Evolutionary conservation across 2,888 invertebrate species (phyloP), one percentile per base, ranked within the genome.

Genomic region (Phengaris arion): DNA sequence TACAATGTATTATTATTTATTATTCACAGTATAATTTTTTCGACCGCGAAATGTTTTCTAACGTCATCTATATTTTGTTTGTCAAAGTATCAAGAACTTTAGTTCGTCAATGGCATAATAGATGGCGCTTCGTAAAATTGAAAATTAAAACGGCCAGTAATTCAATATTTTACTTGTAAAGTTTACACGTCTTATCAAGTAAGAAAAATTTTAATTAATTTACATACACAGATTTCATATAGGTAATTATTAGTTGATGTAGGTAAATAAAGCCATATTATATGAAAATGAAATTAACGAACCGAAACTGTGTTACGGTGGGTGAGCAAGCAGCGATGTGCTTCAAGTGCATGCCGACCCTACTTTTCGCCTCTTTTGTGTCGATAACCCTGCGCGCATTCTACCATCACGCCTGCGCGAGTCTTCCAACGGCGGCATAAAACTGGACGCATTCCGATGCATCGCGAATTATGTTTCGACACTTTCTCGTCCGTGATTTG

Each of bases 301-400:
- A 90, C 87, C 89, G 89, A 87, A 87, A 90, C 90, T 84, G 80
- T 82, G 84, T 86, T 87, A 86, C 85, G 89, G 87, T 87, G 87
- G 85, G 81, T 82, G 82, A 79, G 80, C 82, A 80, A 69, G 77
- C 76, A 78, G 75, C 78, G 78, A 77, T 76, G 77, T 74, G 77
- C 74, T 78, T 81, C 77, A 79, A 81, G 79, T 81, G 22, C 22
- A 22, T 22, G 80, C 77, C 81, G 89, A 89, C 90, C 91, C 90
- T 88, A 87, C 87, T 82, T 83, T 81, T 83, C 83, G 83, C 85
- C 86, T 86, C 85, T 89, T 64, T 70, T 72, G 90, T 92, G 93
- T 93, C 93, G 93, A 93, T 93, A 93, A 93, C 93, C 92, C 92
- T 90, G 89, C 85, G 85, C 85, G 84, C 86, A 85, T 82, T 87